Base-by-base conservation (phyloP, 1,140 invertebrate species). In the Ceratina calcarata region DNA sequence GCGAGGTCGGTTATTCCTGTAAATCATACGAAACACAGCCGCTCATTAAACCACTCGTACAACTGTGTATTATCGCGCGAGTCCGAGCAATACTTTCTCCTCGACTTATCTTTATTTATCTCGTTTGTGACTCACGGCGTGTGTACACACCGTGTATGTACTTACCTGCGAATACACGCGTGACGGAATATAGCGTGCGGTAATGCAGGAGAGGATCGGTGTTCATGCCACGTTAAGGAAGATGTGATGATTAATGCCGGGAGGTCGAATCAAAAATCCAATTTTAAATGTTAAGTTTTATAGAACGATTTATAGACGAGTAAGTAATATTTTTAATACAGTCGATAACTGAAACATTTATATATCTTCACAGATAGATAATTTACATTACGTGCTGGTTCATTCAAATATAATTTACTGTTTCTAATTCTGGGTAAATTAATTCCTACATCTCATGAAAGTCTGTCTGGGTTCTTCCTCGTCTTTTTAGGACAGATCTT, bases 11-110 rank as follows among this genome's bases (percentile, higher is more conserved):
- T 77, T 45, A 45, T 45, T 71, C 67, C 16, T 57, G 74, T 81
- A 81, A 81, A 81, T 81, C 73, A 61, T 80, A 62, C 37, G 66
- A 84, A 61, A 66, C 73, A 71, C 66, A 79, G 78, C 62, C 64
- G 79, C 72, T 81, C 69, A 81, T 85, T 84, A 84, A 81, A 81
- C 62, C 20, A 45, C 37, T 45, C 15, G 67, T 57, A 74, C 78
- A 66, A 79, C 62, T 66, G 61, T 74, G 60, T 69, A 79, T 79
- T 79, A 79, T 74, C 72, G 37, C 72, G 37, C 71, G 6, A n/a
- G 37, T 57, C n/a, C 37, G 61, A 66, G 55, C 16, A 51, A 73
- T 67, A 79, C 78, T 79, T 79, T 79, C 78, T 79, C 71, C 78
- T 66, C 49, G 27, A 64, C 71, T 79, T 79, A 79, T 79, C 78